A percentile compares a stretch with the other conserved stretches of the same genome.
Evolutionary conservation across 2,888 invertebrate species (phyloP).

Genomic region (Escarpia spicata): DNA sequence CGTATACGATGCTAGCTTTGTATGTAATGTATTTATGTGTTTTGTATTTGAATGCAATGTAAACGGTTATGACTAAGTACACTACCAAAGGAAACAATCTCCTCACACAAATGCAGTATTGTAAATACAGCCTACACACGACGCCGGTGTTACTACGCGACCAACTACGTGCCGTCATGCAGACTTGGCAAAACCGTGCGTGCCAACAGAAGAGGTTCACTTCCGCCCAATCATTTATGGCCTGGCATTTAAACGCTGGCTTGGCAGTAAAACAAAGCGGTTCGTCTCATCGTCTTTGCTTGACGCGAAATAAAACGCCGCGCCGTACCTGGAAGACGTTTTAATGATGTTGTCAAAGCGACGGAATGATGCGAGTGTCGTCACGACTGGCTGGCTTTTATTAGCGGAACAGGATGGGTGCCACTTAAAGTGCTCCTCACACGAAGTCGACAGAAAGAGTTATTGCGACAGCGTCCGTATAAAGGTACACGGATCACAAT

Average conservation of each 20-base stretch:
- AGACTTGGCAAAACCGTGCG: neutral
- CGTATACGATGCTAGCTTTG: neutral
- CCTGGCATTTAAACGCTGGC: neutral
- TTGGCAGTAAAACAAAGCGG: neutral
- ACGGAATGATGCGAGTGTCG: neutral
- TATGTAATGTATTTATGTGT: too few relatives aligned
- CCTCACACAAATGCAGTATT: neutral
- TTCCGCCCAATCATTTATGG: slow-evolving; percentile 5
- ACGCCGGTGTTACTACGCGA: neutral
- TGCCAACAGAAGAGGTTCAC: neutral
- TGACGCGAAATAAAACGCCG: neutral
- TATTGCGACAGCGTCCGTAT: neutral
- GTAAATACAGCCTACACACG: neutral
- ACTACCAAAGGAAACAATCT: neutral
- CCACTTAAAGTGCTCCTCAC: neutral
- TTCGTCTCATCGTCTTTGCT: slow-evolving; percentile 6
- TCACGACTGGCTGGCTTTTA: neutral
- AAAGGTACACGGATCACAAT: neutral
- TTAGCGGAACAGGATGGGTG: neutral
- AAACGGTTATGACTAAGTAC: neutral
- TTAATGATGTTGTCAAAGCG: neutral
- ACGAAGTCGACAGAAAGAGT: neutral
- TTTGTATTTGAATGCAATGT: neutral
- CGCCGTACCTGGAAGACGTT: neutral
- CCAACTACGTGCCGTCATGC: neutral